phyloP scores from a whole-genome alignment of 2,888 invertebrate species.

The Tethea ocularis region DNA sequence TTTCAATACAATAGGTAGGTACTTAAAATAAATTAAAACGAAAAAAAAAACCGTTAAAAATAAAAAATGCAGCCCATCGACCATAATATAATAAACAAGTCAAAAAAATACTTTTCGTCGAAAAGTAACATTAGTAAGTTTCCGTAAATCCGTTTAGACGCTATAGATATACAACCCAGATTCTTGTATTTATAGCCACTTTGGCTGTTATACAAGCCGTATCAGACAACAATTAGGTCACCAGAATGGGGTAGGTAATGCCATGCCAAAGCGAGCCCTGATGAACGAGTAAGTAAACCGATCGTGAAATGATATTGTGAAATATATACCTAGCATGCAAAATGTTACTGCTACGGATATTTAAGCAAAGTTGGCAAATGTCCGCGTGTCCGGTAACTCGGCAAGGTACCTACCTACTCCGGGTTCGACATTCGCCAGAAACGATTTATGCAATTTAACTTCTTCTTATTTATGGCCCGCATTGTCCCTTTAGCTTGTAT shows the following conservation, averaged over 20 bases:
- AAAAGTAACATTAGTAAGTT: too few relatives aligned
- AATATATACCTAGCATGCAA: slow-evolving; percentile 19
- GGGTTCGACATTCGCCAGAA: slow-evolving; percentile 12
- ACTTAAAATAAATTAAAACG: too few relatives aligned
- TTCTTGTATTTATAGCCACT: slow-evolving; percentile 77
- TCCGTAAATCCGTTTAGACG: too few relatives aligned
- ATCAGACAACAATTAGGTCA: slow-evolving; percentile 79
- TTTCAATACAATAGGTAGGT: too few relatives aligned
- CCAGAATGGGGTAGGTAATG: slow-evolving; percentile 67
- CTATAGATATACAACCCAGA: slow-evolving; percentile 78
- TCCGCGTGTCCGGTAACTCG: slow-evolving; percentile 27
- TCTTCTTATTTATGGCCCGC: slow-evolving; percentile 28
- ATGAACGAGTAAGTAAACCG: slow-evolving; percentile 52
- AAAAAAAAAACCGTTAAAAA: too few relatives aligned
- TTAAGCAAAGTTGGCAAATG: slow-evolving; percentile 33
- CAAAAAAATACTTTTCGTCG: too few relatives aligned
- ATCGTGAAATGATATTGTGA: slow-evolving; percentile 44
- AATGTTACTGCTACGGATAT: slow-evolving; percentile 25
- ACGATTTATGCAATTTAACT: slow-evolving; percentile 28
- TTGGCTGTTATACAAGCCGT: slow-evolving; percentile 63
- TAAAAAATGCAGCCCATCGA: too few relatives aligned
- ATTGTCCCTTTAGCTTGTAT: slow-evolving; percentile 5
- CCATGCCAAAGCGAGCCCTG: slow-evolving; percentile 60
- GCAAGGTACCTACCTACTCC: slow-evolving; percentile 25
- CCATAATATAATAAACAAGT: too few relatives aligned